Conservation (phyloP, 2,888 invertebrate species). For the Allophyes oxyacanthae region DNA sequence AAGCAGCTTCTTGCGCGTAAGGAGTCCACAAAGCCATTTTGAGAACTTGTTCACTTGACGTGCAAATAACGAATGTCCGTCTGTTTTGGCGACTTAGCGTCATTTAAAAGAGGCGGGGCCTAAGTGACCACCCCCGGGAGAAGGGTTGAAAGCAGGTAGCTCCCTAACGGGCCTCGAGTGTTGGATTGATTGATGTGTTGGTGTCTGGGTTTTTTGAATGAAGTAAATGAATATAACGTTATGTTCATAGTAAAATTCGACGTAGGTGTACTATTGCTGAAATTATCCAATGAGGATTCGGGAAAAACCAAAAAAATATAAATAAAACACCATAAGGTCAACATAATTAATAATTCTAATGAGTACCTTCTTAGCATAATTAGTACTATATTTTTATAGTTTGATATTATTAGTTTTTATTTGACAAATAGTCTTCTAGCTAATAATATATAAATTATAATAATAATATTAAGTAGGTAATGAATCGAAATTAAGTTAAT, state of each 20-base stretch:
- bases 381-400: neutral
- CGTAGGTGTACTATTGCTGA: neutral
- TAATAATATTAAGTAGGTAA: too few species aligned
- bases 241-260: constrained; percentile 4
- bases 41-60: constrained; percentile 53
- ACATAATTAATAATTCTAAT: too few species aligned
- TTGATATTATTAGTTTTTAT: too few species aligned
- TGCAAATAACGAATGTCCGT: constrained; percentile 52
- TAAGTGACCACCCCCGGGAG: constrained; percentile 55
- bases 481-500: too few species aligned
- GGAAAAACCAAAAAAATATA: too few species aligned
- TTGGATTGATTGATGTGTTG: constrained; percentile 26
- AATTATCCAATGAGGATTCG: too few species aligned
- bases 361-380: too few species aligned
- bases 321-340: too few species aligned
- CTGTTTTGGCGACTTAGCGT: constrained; percentile 43
- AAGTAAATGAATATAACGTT: constrained; percentile 17
- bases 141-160: constrained; percentile 50
- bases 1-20: constrained; percentile 74
- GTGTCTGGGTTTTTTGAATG: constrained; percentile 18
- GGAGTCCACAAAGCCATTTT: constrained; percentile 82
- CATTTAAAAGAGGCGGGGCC: constrained; percentile 59
- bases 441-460: too few species aligned
- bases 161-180: constrained; percentile 39
- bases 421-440: too few species aligned